phyloP scores from a whole-genome alignment of 2,888 invertebrate genomes.

The Crematogaster levior region DNA sequence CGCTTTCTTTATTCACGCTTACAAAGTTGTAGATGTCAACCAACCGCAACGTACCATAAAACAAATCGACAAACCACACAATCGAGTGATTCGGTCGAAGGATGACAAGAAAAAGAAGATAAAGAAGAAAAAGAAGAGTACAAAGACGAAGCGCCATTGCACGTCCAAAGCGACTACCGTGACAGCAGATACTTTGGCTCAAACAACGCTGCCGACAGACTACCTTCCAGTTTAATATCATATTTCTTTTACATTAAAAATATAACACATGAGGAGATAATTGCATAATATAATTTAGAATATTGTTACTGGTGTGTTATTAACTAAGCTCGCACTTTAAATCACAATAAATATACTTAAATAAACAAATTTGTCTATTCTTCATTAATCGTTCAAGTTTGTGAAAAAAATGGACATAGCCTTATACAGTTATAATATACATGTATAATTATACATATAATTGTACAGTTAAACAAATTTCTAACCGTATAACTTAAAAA shows the following conservation, averaged over 20 bases:
- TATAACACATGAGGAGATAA: background rate
- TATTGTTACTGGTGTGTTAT: conserved; percentile 4
- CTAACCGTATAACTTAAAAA: background rate
- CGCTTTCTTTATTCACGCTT: background rate
- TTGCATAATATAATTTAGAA: background rate
- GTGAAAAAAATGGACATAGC: background rate
- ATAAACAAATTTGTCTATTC: background rate
- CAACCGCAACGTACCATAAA: background rate
- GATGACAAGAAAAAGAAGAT: conserved; percentile 16
- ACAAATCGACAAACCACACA: conserved; percentile 22
- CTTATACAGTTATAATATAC: too few relatives aligned
- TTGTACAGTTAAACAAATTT: background rate
- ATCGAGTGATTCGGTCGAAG: conserved; percentile 34
- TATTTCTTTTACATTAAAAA: conserved; percentile 1
- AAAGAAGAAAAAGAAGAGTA: conserved; percentile 14
- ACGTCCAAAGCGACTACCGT: conserved; percentile 36
- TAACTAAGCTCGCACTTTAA: background rate
- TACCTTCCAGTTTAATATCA: background rate
- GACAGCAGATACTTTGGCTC: background rate
- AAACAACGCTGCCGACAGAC: background rate
- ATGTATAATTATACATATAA: too few relatives aligned
- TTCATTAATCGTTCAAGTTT: background rate
- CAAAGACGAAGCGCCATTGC: conserved; percentile 31
- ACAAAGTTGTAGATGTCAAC: conserved; percentile 18
- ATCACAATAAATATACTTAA: conserved; percentile 1